Base-by-base conservation (phyloP, 2,113 vertebrate species). In the Amazona vittata region DNA sequence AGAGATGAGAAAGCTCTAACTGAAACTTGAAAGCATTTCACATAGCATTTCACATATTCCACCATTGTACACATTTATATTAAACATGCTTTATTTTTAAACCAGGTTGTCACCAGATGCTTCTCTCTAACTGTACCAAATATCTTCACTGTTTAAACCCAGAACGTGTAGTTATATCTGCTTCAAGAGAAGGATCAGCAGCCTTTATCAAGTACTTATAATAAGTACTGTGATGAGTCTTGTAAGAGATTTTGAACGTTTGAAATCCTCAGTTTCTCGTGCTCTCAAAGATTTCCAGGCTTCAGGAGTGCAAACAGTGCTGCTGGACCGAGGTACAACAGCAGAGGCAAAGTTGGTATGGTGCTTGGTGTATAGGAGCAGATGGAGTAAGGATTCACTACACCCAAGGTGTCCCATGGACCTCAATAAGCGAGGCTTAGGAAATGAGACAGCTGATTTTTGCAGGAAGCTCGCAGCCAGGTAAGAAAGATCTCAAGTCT, bases 301-400 rank as follows among this genome's bases (percentile, higher is more conserved):
- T 71, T 37, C 43, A 9, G 46, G 33, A 35, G 37, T 57, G 46
- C 39, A 9, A 13, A 2, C 16, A 47, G 41, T 12, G 50, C 39
- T 15, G 0, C 64, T 31, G 37, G 19, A 2, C 4, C 10, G 50
- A 43, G 11, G 41, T 0, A 2, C 35, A 43, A 18, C 20, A 33
- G 49, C 55, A n/a, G 55, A 7, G 67, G 53, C 60, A 28, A 19
- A 31, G 8, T 2, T 15, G 52, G 6, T 28, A 25, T 11, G 37
- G 24, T 11, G 2, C 37, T 50, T 16, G 31, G 5, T 10, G 52
- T 9, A 12, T 21, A 3, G 28, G 17, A 82, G 33, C 41, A 3
- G 2, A 10, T 2, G 21, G 17, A 8, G 3, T 29, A 35, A 25
- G 2, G 6, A 33, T 29, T 65, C 28, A 6, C 33, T 18, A 1